Evolutionary conservation across 2,113 vertebrate species (phyloP).

Genomic region (Perca schrenkii): DNA sequence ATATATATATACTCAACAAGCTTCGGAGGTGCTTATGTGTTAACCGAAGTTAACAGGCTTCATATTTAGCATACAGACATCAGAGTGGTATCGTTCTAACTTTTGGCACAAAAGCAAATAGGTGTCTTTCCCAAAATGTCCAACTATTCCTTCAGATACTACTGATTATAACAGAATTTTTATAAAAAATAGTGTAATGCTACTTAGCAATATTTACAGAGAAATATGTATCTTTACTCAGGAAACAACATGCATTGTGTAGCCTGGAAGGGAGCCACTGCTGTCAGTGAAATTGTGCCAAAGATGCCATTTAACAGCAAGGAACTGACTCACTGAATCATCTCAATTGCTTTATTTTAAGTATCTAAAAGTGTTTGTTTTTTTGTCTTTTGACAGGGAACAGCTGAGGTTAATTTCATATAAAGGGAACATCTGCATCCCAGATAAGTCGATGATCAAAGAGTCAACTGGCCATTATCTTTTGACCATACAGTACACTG

Average conservation of each 20-base stretch:
- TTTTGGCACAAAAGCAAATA: not conserved
- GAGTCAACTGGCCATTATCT: conserved; percentile 60
- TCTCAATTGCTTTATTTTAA: conserved; percentile 8
- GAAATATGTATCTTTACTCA: not conserved
- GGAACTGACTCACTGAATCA: not conserved
- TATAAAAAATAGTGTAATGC: not conserved
- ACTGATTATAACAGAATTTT: not conserved
- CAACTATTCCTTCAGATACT: not conserved
- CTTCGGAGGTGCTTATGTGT: no score
- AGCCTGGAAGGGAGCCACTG: not conserved
- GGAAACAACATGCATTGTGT: not conserved
- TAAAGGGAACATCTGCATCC: conserved; percentile 64
- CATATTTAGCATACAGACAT: no score
- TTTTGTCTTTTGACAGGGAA: conserved; percentile 24
- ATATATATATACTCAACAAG: no score
- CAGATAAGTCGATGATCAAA: conserved; percentile 62
- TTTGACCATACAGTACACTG: conserved; percentile 46
- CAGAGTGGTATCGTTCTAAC: not conserved
- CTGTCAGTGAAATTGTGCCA: not conserved
- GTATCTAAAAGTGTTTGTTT: not conserved
- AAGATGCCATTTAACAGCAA: not conserved
- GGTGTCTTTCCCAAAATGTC: not conserved
- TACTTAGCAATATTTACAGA: not conserved
- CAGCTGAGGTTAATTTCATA: conserved; percentile 31
- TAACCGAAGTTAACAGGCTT: no score